A percentile compares a stretch with the other conserved stretches of the same genome.
These are phyloP conservation scores for Drosophila greeni DNA, from an alignment of 2,888 invertebrate species.

Conservation along the genomic window DNA sequence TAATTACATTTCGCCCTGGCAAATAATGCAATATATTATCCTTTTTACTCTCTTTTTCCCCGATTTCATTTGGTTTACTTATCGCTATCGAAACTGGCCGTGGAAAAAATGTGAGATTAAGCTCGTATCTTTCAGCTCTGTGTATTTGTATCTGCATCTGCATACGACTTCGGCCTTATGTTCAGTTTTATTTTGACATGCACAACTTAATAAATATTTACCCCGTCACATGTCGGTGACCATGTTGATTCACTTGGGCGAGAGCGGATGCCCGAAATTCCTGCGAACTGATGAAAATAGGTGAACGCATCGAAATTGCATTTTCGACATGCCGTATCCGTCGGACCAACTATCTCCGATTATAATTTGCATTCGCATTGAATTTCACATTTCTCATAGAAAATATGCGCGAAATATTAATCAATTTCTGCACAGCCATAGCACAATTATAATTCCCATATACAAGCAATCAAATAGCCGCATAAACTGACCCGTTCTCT, in stretches of 20 bases:
- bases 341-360: slow-evolving; percentile 23
- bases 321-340: slow-evolving; percentile 5
- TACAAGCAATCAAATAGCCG: slow-evolving; percentile 35
- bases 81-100: slow-evolving; percentile 35
- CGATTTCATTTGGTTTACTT: slow-evolving; percentile 51
- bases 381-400: slow-evolving; percentile 34
- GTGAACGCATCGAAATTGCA: slow-evolving; percentile 22
- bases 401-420: slow-evolving; percentile 47
- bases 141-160: slow-evolving; percentile 12
- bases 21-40: slow-evolving; percentile 49
- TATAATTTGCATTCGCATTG: slow-evolving; percentile 16
- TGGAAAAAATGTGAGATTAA: slow-evolving; percentile 5
- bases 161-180: slow-evolving; percentile 19
- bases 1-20: slow-evolving; percentile 57
- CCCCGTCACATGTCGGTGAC: slow-evolving; percentile 12
- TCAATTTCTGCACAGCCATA: slow-evolving; percentile 42
- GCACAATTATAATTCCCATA: slow-evolving; percentile 53
- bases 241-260: slow-evolving; percentile 10
- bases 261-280: slow-evolving; percentile 15
- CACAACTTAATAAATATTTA: slow-evolving; percentile 37
- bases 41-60: background rate
- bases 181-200: slow-evolving; percentile 15
- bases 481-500: slow-evolving; percentile 48
- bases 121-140: slow-evolving; percentile 23
- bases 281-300: slow-evolving; percentile 15